Evolutionary conservation across 2,113 vertebrate genomes (phyloP).

Genomic region (Bujurquina vittata): DNA sequence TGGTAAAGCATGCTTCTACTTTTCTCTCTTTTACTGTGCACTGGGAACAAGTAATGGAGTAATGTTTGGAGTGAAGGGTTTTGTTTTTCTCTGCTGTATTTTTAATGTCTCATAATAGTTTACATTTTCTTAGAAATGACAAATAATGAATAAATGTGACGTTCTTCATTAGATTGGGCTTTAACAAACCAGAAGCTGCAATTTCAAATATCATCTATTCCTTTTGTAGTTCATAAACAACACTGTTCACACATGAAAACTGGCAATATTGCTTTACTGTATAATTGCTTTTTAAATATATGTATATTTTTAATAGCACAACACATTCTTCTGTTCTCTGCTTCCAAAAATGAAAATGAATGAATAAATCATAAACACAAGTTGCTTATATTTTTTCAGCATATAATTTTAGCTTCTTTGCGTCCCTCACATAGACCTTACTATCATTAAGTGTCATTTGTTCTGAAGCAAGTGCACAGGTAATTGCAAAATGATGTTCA

Average conservation of each 20-base stretch:
- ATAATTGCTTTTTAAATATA: conserved; percentile 15
- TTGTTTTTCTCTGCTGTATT: neutral
- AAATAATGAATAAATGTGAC: neutral
- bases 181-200: neutral
- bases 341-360: conserved; percentile 16
- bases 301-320: neutral
- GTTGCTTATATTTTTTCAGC: conserved; percentile 9
- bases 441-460: conserved; percentile 41
- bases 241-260: neutral
- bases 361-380: neutral
- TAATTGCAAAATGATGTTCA: conserved; percentile 45
- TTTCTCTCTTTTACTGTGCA: neutral
- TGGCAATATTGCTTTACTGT: neutral
- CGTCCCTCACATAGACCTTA: neutral
- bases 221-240: neutral
- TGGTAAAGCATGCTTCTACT: neutral
- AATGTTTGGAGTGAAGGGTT: neutral
- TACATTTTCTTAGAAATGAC: neutral
- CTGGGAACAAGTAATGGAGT: neutral
- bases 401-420: conserved; percentile 20
- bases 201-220: conserved; percentile 3
- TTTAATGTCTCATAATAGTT: neutral
- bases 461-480: conserved; percentile 17
- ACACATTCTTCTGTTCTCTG: neutral
- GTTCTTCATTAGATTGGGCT: neutral